Percentiles rank a stretch among this genome's conserved stretches.
Conservation (phyloP, 2,888 invertebrate species). For the Arctia plantaginis region DNA sequence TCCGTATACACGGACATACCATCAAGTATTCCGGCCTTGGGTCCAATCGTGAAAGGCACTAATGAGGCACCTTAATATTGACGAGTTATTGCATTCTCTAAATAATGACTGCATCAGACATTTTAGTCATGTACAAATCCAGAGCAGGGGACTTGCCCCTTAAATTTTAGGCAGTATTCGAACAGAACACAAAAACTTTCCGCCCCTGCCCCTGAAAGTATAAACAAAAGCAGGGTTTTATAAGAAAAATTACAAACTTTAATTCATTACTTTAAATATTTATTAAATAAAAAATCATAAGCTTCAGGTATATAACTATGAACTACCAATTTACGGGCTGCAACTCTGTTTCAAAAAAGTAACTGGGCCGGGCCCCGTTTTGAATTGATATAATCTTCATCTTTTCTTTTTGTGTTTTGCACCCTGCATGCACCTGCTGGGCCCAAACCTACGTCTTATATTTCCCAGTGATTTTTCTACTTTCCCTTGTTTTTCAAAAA, state of each 20-base stretch:
- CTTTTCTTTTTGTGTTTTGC: conserved; percentile 97
- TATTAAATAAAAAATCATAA: not conserved
- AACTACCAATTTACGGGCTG: conserved; percentile 97
- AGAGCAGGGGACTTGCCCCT: conserved; percentile 82
- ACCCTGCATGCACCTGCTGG: conserved; percentile 96
- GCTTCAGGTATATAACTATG: not conserved
- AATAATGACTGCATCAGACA: conserved; percentile 75
- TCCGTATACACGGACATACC: conserved; percentile 84
- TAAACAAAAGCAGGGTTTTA: conserved; percentile 81
- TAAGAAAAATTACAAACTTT: conserved; percentile 36
- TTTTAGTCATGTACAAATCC: conserved; percentile 76
- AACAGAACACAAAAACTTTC: conserved; percentile 88
- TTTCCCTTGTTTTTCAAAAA: conserved; percentile 99
- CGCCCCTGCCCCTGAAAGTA: conserved; percentile 95
- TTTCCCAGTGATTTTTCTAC: conserved; percentile 95
- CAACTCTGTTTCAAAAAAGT: conserved; percentile 99
- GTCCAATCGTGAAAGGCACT: conserved; percentile 86
- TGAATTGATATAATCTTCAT: conserved; percentile 96
- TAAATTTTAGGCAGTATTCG: conserved; percentile 80
- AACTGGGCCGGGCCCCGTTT: conserved; percentile 94
- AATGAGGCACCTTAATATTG: conserved; percentile 84
- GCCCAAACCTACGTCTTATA: conserved; percentile 94
- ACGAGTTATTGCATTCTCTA: conserved; percentile 87
- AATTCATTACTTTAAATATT: conserved; percentile 3
- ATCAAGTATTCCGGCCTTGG: conserved; percentile 86